These are phyloP conservation scores for Pachymerium ferrugineum DNA, from an alignment of 2,888 invertebrate species.

Conservation along the genomic window DNA sequence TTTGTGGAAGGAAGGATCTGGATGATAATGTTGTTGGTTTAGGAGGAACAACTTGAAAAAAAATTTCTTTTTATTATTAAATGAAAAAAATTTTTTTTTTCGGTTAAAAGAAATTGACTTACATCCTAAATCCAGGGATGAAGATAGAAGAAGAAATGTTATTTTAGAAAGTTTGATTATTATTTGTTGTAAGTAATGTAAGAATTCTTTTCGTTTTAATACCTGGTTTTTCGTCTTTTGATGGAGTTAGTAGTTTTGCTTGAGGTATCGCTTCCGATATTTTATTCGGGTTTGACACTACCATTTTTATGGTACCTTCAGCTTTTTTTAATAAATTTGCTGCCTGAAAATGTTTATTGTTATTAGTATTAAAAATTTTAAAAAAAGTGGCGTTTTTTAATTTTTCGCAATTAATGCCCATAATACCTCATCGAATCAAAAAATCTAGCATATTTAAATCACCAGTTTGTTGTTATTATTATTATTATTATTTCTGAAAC, in stretches of 20 bases:
- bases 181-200: too few species aligned
- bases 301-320: constrained; percentile 75
- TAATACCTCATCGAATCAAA: too few species aligned
- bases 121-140: neutral
- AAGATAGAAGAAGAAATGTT: neutral
- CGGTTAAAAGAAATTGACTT: neutral
- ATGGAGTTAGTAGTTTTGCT: neutral
- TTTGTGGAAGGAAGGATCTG: constrained; percentile 41
- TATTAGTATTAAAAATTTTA: too few species aligned
- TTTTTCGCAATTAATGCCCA: too few species aligned
- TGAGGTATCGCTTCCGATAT: constrained; percentile 52
- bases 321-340: constrained; percentile 76
- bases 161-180: neutral
- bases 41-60: constrained; percentile 41
- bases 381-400: too few species aligned
- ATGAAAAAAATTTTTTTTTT: neutral
- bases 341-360: too few species aligned
- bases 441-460: too few species aligned
- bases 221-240: constrained; percentile 47
- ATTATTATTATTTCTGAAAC: too few species aligned
- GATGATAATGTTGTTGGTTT: constrained; percentile 41
- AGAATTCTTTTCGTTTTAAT: constrained; percentile 34
- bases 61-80: neutral
- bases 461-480: too few species aligned
- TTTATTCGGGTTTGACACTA: constrained; percentile 77